Conservation (phyloP, 2,797 vertebrate species). For the Hippocampus kuda region DNA sequence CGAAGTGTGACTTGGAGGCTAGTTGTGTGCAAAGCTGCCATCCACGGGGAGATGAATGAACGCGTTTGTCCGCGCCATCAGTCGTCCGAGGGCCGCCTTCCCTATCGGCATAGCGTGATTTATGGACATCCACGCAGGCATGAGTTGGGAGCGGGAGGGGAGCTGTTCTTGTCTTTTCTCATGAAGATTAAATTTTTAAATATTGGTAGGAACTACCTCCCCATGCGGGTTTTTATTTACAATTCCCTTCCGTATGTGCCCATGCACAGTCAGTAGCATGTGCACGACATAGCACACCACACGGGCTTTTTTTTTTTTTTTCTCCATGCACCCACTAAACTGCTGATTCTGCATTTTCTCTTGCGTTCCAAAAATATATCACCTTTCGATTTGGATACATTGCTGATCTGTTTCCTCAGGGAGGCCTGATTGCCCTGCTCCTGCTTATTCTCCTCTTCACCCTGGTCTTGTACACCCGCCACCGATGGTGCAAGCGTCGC, state of each 20-base stretch:
- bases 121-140: slow-evolving; percentile 66
- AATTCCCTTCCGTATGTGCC: slow-evolving; percentile 22
- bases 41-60: slow-evolving; percentile 67
- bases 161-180: slow-evolving; percentile 73
- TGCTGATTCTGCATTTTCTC: slow-evolving; percentile 27
- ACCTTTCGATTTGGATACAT: slow-evolving; percentile 25
- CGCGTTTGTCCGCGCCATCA: slow-evolving; percentile 45
- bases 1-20: slow-evolving; percentile 28
- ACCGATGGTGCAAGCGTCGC: slow-evolving; percentile 89
- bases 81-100: slow-evolving; percentile 42
- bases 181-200: slow-evolving; percentile 71
- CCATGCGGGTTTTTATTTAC: slow-evolving; percentile 31
- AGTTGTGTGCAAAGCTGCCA: slow-evolving; percentile 47
- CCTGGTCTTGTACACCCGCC: slow-evolving; percentile 85
- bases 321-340: slow-evolving; percentile 11
- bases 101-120: slow-evolving; percentile 58
- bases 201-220: slow-evolving; percentile 63
- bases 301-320: no score
- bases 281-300: neutral
- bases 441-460: slow-evolving; percentile 93
- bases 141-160: slow-evolving; percentile 64
- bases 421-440: slow-evolving; percentile 89
- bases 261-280: neutral
- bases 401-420: slow-evolving; percentile 59
- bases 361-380: slow-evolving; percentile 24